These are phyloP conservation scores for Ormyrus labotus DNA, from an alignment of 2,888 invertebrate species.

Conservation along the genomic window DNA sequence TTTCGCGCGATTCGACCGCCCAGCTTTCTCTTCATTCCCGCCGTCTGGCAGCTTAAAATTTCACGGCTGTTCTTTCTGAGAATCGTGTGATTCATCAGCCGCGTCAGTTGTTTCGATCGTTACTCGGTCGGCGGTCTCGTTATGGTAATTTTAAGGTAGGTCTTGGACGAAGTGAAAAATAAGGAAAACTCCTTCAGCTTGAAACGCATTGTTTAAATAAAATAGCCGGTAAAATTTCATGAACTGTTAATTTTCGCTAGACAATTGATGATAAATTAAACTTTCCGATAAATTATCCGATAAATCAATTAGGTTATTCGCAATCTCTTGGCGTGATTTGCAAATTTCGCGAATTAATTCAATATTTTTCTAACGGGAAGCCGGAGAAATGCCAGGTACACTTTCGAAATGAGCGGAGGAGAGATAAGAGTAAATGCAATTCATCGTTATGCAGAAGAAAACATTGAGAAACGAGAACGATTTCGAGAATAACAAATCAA, in stretches of 20 bases:
- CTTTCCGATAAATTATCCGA: too few relatives aligned
- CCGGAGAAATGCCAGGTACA: neutral
- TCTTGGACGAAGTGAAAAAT: too few relatives aligned
- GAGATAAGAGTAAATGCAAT: conserved; percentile 45
- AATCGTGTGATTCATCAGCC: too few relatives aligned
- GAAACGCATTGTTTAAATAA: too few relatives aligned
- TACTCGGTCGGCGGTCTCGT: too few relatives aligned
- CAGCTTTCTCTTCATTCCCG: conserved; percentile 61
- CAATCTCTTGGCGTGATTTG: conserved; percentile 19
- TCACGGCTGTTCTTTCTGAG: too few relatives aligned
- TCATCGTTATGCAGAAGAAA: conserved; percentile 40
- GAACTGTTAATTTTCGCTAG: too few relatives aligned
- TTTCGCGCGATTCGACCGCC: conserved; percentile 30
- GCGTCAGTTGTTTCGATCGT: too few relatives aligned
- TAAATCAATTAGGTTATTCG: neutral
- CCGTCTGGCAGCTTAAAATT: neutral
- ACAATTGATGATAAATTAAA: too few relatives aligned
- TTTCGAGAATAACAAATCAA: neutral
- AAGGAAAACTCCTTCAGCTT: too few relatives aligned
- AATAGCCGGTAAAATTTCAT: too few relatives aligned
- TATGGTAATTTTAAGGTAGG: too few relatives aligned
- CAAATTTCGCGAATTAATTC: conserved; percentile 24
- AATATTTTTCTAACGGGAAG: conserved; percentile 1
- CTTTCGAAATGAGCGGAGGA: conserved; percentile 29
- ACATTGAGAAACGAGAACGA: conserved; percentile 34